Evolutionary conservation across 1,140 invertebrate genomes (phyloP).

Genomic region (Eupristina koningsbergeri): DNA sequence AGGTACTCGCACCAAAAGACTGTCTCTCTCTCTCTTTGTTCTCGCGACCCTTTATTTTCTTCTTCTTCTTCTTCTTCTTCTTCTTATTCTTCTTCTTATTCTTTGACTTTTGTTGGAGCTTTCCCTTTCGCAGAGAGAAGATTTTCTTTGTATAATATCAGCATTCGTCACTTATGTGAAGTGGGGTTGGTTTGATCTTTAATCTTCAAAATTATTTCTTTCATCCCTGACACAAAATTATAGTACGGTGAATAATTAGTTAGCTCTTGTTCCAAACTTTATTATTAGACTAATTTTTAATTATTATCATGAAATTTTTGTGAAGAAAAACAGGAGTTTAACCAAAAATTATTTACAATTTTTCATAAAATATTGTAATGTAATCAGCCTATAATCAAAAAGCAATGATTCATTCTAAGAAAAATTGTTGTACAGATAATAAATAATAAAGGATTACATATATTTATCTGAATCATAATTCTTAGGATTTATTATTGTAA

Average conservation of each 20-base stretch:
- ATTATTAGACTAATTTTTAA: too few species aligned
- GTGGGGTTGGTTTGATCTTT: neutral
- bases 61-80: neutral
- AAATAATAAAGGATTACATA: too few species aligned
- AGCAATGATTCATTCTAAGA: too few species aligned
- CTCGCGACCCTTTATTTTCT: slow-evolving; percentile 5
- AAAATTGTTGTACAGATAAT: too few species aligned
- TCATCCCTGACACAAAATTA: neutral
- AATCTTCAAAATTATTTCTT: neutral
- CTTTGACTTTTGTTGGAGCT: neutral
- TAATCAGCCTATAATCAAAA: too few species aligned
- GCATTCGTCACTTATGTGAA: neutral
- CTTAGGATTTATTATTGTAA: neutral
- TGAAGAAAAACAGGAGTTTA: too few species aligned
- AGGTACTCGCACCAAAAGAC: slow-evolving; percentile 25
- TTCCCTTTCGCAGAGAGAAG: neutral
- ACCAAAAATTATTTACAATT: too few species aligned
- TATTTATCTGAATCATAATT: neutral
- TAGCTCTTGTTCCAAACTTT: too few species aligned
- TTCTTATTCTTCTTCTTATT: neutral
- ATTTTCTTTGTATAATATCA: slow-evolving; percentile 2
- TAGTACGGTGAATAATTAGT: too few species aligned
- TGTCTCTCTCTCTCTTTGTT: neutral
- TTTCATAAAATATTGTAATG: too few species aligned
- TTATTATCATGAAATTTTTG: too few species aligned